Evolutionary conservation across 1,140 invertebrate genomes (phyloP).

Genomic region (Solenopsis fugax): DNA sequence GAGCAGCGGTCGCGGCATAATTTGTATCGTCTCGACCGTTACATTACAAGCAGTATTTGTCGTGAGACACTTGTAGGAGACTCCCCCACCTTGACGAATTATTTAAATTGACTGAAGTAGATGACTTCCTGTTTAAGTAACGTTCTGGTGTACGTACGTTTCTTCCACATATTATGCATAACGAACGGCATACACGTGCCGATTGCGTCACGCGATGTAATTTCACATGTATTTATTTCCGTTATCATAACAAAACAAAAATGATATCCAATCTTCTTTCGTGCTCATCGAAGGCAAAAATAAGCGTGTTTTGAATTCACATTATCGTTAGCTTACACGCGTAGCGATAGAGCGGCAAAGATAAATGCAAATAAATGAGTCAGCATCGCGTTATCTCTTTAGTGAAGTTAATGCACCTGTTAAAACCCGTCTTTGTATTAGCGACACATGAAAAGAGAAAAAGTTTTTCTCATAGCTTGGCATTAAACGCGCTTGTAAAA

Average conservation of each 20-base stretch:
- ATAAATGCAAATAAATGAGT: neutral
- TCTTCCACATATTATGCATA: neutral
- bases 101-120: slow-evolving; percentile 67
- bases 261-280: neutral
- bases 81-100: slow-evolving; percentile 16
- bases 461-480: neutral
- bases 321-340: neutral
- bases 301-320: neutral
- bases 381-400: neutral
- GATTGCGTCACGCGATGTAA: slow-evolving; percentile 11
- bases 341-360: neutral
- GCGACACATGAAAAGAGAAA: too few relatives aligned
- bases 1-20: neutral
- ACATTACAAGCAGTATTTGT: neutral
- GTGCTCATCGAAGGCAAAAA: neutral
- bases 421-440: neutral
- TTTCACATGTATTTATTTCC: slow-evolving; percentile 23
- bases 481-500: neutral
- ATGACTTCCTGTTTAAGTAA: slow-evolving; percentile 61
- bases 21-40: neutral
- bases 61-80: neutral
- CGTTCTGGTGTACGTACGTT: neutral
- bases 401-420: slow-evolving; percentile 2
- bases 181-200: neutral
- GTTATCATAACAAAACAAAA: neutral